Base-by-base conservation (phyloP, 2,888 invertebrate genomes). In the Eristalinus aeneus region DNA sequence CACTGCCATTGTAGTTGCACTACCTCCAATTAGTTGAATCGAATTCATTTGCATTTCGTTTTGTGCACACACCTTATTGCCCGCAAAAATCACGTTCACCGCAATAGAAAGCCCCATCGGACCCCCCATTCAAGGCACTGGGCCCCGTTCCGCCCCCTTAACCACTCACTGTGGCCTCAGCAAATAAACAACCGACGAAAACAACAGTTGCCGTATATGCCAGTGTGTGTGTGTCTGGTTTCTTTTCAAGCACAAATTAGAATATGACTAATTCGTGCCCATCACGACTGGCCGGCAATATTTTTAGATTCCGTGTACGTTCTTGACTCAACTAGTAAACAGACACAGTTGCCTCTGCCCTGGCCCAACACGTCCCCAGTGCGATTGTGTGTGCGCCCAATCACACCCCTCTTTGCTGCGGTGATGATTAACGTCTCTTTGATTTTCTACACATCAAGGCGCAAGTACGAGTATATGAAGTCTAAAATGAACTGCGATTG, bases 231-330 rank as follows among this genome's bases (percentile, higher is more conserved):
- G 27, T 27, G 27, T 27, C 2, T 27, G 27, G 2, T 2, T 27
- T 27, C 27, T 67, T 71, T 74, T 74, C 60, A 69, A 69, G 76
- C 80, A 22, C 36, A 64, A 76, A 80, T 80, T 36, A 75, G 63
- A 72, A 79, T 63, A 69, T 85, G 84, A 80, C 80, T 85, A 85
- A 80, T 80, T 60, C 46, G 27, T 39, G 74, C 58, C 64, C 75
- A 80, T 72, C 80, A 72, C 61, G 67, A 73, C 65, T 64, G 72
- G 75, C 72, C 31, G 79, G 56, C 31, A 76, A 64, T 36, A 85
- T 85, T 85, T 85, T 85, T 76, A 76, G 80, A 39, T 22, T 23
- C 16, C 32, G 10, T 65, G 32, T 54, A 54, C 23, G 63, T 23
- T 81, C 56, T 80, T 80, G 61, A 54, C 20, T 60, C 58, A 6